phyloP scores from a whole-genome alignment of 2,113 vertebrate genomes.

The Ptyas mucosa region DNA sequence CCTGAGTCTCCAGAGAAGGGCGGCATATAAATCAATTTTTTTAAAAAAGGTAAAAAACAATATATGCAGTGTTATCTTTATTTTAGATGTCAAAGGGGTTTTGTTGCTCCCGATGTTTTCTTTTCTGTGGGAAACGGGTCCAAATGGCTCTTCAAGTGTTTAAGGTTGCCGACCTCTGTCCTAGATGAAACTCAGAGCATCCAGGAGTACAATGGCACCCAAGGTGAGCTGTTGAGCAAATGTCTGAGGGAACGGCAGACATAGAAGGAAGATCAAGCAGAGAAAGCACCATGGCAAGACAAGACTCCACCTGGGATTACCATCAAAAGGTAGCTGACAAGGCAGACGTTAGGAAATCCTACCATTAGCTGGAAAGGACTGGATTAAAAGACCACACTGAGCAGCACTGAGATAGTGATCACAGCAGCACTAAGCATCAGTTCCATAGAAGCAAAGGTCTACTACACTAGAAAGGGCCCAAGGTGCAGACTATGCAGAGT shows the following conservation, averaged over 20 bases:
- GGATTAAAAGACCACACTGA: neutral
- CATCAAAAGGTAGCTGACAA: neutral
- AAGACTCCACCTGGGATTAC: neutral
- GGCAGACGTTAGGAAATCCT: neutral
- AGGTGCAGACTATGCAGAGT: neutral
- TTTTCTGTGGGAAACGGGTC: no score
- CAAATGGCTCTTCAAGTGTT: no score
- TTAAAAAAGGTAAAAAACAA: no score
- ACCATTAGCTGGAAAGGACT: neutral
- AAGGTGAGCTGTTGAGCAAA: neutral
- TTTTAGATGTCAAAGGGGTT: no score
- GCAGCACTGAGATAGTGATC: neutral
- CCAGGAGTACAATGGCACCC: neutral
- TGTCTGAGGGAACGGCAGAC: neutral
- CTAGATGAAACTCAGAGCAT: neutral
- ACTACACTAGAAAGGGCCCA: neutral
- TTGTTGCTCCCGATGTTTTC: no score
- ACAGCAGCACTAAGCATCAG: neutral
- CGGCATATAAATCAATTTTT: no score
- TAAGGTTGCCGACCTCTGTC: neutral
- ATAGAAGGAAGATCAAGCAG: neutral
- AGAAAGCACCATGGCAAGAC: neutral
- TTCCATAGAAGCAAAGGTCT: neutral
- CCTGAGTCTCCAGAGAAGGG: no score
- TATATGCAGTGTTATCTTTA: no score